Conservation (phyloP, 2,113 vertebrate species). For the Zootoca vivipara region DNA sequence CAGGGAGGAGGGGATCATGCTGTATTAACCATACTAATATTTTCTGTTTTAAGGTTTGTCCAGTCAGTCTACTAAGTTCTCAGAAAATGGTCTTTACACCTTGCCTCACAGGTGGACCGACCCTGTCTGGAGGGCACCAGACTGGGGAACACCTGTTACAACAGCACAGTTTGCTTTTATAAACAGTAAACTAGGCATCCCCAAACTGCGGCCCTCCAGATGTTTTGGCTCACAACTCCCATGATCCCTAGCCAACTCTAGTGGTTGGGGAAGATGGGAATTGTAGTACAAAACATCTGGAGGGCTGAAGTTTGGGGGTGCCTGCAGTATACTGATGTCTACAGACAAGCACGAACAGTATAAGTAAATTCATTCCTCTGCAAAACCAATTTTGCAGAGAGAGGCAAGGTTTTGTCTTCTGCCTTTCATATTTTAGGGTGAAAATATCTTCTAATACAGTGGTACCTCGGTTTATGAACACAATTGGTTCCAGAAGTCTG, state of each 20-base stretch:
- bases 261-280: too few species aligned
- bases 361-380: background rate
- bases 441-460: slow-evolving; percentile 28
- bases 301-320: too few species aligned
- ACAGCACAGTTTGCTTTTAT: background rate
- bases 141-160: background rate
- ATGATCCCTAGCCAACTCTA: too few species aligned
- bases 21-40: background rate
- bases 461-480: too few species aligned
- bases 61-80: background rate
- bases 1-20: background rate
- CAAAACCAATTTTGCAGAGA: slow-evolving; percentile 14
- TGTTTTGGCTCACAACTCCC: too few species aligned
- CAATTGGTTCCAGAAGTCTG: too few species aligned
- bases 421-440: slow-evolving; percentile 29
- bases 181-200: too few species aligned
- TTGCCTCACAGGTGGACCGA: too few species aligned
- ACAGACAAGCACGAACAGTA: background rate
- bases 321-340: background rate
- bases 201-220: too few species aligned
- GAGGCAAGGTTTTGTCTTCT: background rate
- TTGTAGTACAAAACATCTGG: too few species aligned
- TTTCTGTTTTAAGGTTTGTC: background rate
- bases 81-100: background rate
- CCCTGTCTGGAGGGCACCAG: too few species aligned